These are phyloP conservation scores for Mirza zaza DNA, from an alignment of 2,113 vertebrate genomes.

Conservation along the genomic window DNA sequence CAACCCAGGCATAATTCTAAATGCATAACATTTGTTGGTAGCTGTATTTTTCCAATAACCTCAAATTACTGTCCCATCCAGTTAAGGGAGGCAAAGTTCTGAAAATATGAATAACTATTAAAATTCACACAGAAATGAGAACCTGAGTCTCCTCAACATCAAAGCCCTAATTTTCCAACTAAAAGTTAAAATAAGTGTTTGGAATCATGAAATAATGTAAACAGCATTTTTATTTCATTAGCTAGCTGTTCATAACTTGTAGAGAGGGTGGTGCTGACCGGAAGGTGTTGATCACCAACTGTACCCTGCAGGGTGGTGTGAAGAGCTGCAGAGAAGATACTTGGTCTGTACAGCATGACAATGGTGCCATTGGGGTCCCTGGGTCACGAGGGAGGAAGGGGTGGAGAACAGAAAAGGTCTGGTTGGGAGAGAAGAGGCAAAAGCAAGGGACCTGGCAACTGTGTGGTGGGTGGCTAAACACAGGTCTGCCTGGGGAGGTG, in stretches of 20 bases:
- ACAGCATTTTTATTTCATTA: background rate
- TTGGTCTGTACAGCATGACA: accelerated
- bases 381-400: background rate
- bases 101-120: background rate
- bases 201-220: background rate
- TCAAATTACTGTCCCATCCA: background rate
- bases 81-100: background rate
- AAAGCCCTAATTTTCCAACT: background rate
- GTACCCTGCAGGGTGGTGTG: background rate
- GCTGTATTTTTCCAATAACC: background rate
- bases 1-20: background rate
- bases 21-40: background rate
- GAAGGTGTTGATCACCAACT: background rate
- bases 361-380: accelerated
- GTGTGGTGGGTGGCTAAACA: accelerated
- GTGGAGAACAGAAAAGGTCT: too few relatives aligned
- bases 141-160: background rate
- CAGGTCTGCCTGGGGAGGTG: background rate
- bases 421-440: background rate
- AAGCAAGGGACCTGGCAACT: background rate
- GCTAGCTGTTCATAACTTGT: too few relatives aligned
- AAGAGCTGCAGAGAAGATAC: background rate
- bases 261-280: background rate
- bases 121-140: background rate
- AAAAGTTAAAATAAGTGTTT: background rate